Evolutionary conservation across 2,797 vertebrate species (phyloP).

Genomic region (Pipistrellus pygmaeus): DNA sequence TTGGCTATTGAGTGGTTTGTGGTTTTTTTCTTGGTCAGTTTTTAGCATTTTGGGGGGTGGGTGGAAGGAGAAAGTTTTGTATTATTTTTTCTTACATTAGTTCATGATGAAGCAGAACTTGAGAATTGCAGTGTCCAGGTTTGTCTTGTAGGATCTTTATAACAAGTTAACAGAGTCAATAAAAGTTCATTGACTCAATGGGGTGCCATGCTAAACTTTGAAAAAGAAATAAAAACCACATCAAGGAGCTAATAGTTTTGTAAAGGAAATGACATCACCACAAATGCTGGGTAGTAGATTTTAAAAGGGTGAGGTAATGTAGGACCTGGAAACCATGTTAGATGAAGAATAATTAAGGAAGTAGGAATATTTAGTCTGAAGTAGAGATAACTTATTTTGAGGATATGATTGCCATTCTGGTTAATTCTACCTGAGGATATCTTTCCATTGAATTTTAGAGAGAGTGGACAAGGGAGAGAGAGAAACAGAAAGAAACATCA

Average conservation of each 20-base stretch:
- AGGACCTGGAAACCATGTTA: conserved; percentile 34
- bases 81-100: conserved; percentile 32
- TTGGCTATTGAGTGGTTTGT: conserved; percentile 55
- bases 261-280: conserved; percentile 52
- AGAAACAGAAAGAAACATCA: too few relatives aligned
- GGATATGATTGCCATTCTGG: not conserved
- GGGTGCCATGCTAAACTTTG: conserved; percentile 30
- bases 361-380: conserved; percentile 26
- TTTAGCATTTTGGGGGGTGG: conserved; percentile 46
- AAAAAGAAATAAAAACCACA: conserved; percentile 57
- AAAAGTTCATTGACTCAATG: conserved; percentile 28
- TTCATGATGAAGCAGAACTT: conserved; percentile 56
- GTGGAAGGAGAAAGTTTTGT: conserved; percentile 35
- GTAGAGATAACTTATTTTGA: conserved; percentile 57
- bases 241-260: conserved; percentile 50
- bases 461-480: too few relatives aligned
- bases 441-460: too few relatives aligned
- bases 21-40: conserved; percentile 48
- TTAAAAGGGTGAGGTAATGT: not conserved
- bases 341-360: conserved; percentile 57
- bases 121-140: conserved; percentile 13
- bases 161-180: not conserved
- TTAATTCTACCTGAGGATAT: too few relatives aligned
- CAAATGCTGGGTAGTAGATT: conserved; percentile 50
- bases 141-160: conserved; percentile 15